Percentiles rank a stretch among this genome's conserved stretches.
phyloP scores from a whole-genome alignment of 2,797 vertebrate genomes.

The Sciurus carolinensis region DNA sequence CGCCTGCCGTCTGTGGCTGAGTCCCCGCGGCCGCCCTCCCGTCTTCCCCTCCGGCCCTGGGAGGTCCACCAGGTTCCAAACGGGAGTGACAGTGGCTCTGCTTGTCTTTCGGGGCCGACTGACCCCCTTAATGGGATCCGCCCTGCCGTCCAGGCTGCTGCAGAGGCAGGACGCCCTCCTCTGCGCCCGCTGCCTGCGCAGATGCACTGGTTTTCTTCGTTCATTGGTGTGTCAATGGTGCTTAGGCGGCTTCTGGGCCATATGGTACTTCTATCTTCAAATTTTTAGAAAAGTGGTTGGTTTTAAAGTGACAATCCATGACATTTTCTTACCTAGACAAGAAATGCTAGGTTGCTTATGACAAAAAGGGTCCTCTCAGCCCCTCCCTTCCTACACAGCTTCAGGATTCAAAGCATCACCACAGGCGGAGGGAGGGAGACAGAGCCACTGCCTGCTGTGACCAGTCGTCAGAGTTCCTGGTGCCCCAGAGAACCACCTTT shows the following conservation, averaged over 20 bases:
- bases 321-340: neutral
- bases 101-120: no score
- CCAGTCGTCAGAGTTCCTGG: rapidly evolving
- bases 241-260: no score
- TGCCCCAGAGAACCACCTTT: neutral
- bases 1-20: neutral
- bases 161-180: neutral
- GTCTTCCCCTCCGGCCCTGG: neutral
- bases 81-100: rapidly evolving
- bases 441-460: no score
- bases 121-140: rapidly evolving
- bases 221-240: rapidly evolving
- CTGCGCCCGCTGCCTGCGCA: neutral
- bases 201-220: rapidly evolving
- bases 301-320: rapidly evolving
- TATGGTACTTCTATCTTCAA: neutral
- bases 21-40: neutral
- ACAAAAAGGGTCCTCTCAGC: no score
- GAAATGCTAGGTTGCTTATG: neutral
- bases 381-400: no score
- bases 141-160: no score
- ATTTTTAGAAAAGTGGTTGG: neutral
- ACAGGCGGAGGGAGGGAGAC: rapidly evolving
- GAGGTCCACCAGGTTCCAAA: no score
- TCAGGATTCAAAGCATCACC: neutral